phyloP scores from a whole-genome alignment of 1,140 invertebrate species.

The Aphelenchoides fujianensis region DNA sequence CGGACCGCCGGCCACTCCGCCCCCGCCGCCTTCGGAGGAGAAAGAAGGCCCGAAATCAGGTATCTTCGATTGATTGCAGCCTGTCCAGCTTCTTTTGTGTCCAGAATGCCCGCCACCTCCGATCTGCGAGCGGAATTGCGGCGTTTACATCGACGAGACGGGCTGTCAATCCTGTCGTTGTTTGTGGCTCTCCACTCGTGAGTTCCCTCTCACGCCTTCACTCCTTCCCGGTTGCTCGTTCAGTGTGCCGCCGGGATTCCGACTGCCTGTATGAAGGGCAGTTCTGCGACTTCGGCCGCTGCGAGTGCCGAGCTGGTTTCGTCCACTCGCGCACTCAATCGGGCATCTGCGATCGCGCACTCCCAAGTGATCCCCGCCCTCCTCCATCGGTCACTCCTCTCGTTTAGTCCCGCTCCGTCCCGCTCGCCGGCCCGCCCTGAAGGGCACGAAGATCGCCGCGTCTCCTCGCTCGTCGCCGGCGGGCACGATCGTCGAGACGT shows the following conservation, averaged over 20 bases:
- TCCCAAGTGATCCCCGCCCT: neutral
- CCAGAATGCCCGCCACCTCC: slow-evolving; percentile 19
- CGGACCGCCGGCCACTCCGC: neutral
- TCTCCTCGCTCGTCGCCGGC: neutral
- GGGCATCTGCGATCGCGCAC: slow-evolving; percentile 6
- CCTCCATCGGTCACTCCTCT: neutral
- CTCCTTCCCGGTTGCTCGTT: neutral
- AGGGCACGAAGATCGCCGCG: neutral
- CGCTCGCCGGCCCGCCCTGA: neutral
- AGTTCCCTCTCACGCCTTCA: neutral
- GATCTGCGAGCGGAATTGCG: slow-evolving; percentile 12
- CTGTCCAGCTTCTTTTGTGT: too few species aligned
- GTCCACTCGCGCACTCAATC: neutral
- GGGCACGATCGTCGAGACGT: slow-evolving; percentile 7
- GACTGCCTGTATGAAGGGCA: slow-evolving; percentile 9
- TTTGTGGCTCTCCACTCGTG: neutral
- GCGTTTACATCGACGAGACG: slow-evolving; percentile 3
- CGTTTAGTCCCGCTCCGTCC: neutral
- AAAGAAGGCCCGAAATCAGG: slow-evolving; percentile 1
- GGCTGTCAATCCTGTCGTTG: slow-evolving; percentile 17
- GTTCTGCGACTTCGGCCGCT: slow-evolving; percentile 15
- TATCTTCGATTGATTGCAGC: neutral
- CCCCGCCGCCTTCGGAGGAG: neutral
- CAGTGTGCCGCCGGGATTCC: slow-evolving; percentile 2
- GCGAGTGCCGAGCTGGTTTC: slow-evolving; percentile 16